A percentile compares a stretch with the other conserved stretches of the same genome.
These are phyloP conservation scores for Laticauda laticaudata DNA, from an alignment of 2,113 vertebrate species.

Conservation along the genomic window DNA sequence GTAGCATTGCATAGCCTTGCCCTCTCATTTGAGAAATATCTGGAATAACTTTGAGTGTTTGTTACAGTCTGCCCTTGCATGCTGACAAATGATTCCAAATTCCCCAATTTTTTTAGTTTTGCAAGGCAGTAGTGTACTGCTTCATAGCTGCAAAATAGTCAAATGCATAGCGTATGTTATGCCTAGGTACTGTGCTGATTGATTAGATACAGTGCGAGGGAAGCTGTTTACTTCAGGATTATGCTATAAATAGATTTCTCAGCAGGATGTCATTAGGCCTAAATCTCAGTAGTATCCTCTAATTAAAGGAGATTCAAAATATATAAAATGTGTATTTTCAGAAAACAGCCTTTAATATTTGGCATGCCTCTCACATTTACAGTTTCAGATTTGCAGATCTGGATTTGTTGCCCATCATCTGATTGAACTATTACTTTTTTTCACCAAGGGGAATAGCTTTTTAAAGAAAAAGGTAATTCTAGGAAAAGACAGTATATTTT, in stretches of 20 bases:
- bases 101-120: background rate
- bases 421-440: background rate
- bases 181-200: background rate
- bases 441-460: background rate
- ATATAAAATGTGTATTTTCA: background rate
- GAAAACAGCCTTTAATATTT: background rate
- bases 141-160: background rate
- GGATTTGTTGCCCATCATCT: background rate
- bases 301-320: background rate
- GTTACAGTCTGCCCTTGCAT: background rate
- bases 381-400: background rate
- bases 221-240: conserved; percentile 4
- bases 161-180: background rate
- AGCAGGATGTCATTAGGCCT: conserved; percentile 9
- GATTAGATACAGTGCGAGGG: background rate
- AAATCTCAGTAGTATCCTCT: background rate
- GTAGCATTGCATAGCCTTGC: background rate
- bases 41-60: background rate
- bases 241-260: conserved; percentile 3
- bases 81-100: background rate
- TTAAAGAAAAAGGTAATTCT: background rate
- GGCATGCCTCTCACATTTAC: background rate
- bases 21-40: background rate
- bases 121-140: background rate
- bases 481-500: background rate